Conservation (phyloP, 2,888 invertebrate genomes). For the Seira musarum region DNA sequence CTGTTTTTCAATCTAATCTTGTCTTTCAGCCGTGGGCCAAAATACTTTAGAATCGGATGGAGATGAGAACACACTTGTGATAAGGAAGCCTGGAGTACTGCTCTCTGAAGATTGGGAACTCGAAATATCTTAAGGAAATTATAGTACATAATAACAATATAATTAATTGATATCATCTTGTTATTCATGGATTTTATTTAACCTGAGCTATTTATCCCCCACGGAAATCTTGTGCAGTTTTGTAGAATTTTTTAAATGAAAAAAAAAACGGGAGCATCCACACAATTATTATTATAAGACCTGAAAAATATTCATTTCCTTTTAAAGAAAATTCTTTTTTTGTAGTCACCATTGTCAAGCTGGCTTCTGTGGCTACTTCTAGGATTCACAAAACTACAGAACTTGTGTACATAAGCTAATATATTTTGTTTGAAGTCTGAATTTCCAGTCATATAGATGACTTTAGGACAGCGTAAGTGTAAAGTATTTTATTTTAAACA, state of each 20-base stretch:
- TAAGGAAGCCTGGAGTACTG: constrained; percentile 89
- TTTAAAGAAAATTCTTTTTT: too few species aligned
- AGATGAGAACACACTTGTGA: constrained; percentile 77
- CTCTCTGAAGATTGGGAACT: constrained; percentile 83
- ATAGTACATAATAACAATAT: too few species aligned
- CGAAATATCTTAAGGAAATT: constrained; percentile 32
- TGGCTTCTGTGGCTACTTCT: too few species aligned
- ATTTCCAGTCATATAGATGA: constrained; percentile 30
- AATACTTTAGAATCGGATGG: constrained; percentile 80
- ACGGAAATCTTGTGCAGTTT: too few species aligned
- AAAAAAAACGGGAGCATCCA: not conserved
- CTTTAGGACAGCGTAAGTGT: too few species aligned
- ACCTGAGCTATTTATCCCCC: not conserved
- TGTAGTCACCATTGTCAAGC: too few species aligned
- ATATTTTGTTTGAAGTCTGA: constrained; percentile 34
- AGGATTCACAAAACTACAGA: too few species aligned
- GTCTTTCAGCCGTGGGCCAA: constrained; percentile 76
- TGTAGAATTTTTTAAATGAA: too few species aligned
- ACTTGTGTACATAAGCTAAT: constrained; percentile 9
- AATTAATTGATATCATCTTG: too few species aligned
- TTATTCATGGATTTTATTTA: not conserved
- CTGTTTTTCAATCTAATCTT: constrained; percentile 61
- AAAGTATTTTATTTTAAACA: too few species aligned
- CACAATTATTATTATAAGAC: constrained; percentile 2
- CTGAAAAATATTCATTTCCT: constrained; percentile 10